Evolutionary conservation across 2,113 vertebrate genomes (phyloP), one percentile per base, ranked within the genome.

Genomic region (Hippocampus barbouri): DNA sequence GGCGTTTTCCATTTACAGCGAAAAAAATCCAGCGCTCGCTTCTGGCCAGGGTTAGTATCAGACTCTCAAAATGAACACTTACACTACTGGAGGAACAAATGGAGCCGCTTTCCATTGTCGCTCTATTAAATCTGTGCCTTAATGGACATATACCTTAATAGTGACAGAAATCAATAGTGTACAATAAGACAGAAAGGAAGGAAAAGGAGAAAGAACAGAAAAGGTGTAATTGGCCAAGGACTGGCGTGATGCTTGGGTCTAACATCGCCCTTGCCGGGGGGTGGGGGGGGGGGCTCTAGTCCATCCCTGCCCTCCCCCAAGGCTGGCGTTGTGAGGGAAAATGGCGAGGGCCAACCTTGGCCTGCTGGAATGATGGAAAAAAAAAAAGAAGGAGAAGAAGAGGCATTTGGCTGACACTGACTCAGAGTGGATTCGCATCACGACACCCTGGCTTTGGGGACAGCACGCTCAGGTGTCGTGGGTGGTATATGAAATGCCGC

Each of bases 31-130:
- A 94, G 94, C 89, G 94, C 95, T 95, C 91, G 94, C 96, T 97
- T 92, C 94, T 93, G 97, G 95, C 96, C 95, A 95, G 95, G 96
- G 96, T 96, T 95, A 97, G 96, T 96, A 98, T 97, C 96, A 98
- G 95, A 96, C 96, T 98, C 95, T 96, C 95, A 95, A 96, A 97
- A 97, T 94, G 95, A 97, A 96, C 96, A 97, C 95, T 96, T 97
- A 97, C 94, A 94, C 94, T 95, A 94, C 93, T 60, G 85, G 85
- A 93, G 93, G 94, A 95, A 93, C 94, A 91, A 90, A 89, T 88
- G 64, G 89, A 89, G 87, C 81, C 83, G 83, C 85, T 87, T 88
- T 84, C 86, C 87, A 87, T 90, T 87, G 89, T 88, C 85, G 81
- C 85, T 87, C 87, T 88, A 90, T 89, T 89, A 88, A 87, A 89